phyloP scores from a whole-genome alignment of 2,797 vertebrate species.

The Dendrocincla fuliginosa region DNA sequence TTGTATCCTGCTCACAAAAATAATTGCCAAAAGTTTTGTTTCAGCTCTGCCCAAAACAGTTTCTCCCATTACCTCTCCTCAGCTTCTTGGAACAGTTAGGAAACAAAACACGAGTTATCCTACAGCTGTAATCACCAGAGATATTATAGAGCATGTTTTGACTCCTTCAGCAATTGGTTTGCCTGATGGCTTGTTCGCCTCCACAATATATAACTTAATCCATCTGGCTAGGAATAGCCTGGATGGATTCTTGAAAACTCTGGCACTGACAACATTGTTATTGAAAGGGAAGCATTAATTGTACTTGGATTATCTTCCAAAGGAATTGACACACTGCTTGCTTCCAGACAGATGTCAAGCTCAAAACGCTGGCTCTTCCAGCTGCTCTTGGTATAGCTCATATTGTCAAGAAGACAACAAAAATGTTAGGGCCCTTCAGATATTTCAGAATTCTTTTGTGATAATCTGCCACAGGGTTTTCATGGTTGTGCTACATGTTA shows the following conservation, averaged over 20 bases:
- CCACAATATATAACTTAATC: conserved; percentile 32
- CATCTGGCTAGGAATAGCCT: conserved; percentile 38
- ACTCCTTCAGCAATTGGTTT: conserved; percentile 39
- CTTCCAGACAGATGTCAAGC: conserved; percentile 19
- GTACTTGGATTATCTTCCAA: conserved; percentile 35
- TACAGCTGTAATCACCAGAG: conserved; percentile 60
- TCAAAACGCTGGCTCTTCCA: not conserved
- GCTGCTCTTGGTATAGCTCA: conserved; percentile 7
- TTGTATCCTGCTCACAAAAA: not conserved
- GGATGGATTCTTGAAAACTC: conserved; percentile 36
- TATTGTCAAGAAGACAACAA: not conserved
- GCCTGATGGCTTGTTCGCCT: not conserved
- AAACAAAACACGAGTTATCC: conserved; percentile 40
- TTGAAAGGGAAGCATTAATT: conserved; percentile 57
- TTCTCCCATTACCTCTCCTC: conserved; percentile 18
- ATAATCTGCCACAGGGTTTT: not conserved
- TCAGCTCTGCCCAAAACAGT: conserved; percentile 43
- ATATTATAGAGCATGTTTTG: conserved; percentile 27
- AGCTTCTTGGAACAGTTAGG: conserved; percentile 51
- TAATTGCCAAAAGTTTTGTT: conserved; percentile 31
- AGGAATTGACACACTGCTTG: conserved; percentile 17
- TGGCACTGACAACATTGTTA: conserved; percentile 23
- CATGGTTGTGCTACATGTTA: not conserved
- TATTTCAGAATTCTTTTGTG: not conserved
- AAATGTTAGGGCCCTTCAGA: not conserved